phyloP scores from a whole-genome alignment of 2,113 vertebrate species.

The Pampusana beccarii region DNA sequence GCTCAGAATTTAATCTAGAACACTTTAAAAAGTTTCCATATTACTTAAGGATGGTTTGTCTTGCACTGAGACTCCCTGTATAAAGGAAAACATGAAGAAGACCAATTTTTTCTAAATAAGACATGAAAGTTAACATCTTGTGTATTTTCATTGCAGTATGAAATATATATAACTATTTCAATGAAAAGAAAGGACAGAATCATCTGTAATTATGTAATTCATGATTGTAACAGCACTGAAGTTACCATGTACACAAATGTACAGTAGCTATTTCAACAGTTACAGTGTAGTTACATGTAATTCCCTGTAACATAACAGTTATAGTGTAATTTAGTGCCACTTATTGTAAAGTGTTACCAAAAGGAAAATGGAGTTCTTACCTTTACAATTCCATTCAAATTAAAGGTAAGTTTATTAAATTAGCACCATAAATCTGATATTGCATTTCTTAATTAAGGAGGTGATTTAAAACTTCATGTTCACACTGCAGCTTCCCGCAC shows the following conservation, averaged over 20 bases:
- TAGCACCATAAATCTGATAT: constrained; percentile 54
- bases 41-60: constrained; percentile 60
- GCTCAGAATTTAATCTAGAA: constrained; percentile 70
- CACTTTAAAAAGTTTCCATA: constrained; percentile 52
- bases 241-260: constrained; percentile 78
- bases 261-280: constrained; percentile 74
- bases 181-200: constrained; percentile 72
- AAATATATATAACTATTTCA: constrained; percentile 74
- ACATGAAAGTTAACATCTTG: constrained; percentile 75
- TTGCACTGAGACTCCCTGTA: constrained; percentile 72
- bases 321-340: constrained; percentile 86
- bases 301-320: constrained; percentile 86
- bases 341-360: constrained; percentile 85
- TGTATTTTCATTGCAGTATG: constrained; percentile 77
- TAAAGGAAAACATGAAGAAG: constrained; percentile 63
- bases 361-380: constrained; percentile 67
- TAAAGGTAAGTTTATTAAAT: constrained; percentile 68
- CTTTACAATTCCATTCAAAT: constrained; percentile 67
- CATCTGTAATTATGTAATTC: constrained; percentile 82
- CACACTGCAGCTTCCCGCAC: constrained; percentile 31
- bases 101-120: constrained; percentile 67
- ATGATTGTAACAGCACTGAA: constrained; percentile 78
- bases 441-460: constrained; percentile 66
- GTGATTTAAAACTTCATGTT: constrained; percentile 54
- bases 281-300: constrained; percentile 79